These are phyloP conservation scores for Blomia tropicalis DNA, from an alignment of 2,888 invertebrate genomes.

Conservation along the genomic window DNA sequence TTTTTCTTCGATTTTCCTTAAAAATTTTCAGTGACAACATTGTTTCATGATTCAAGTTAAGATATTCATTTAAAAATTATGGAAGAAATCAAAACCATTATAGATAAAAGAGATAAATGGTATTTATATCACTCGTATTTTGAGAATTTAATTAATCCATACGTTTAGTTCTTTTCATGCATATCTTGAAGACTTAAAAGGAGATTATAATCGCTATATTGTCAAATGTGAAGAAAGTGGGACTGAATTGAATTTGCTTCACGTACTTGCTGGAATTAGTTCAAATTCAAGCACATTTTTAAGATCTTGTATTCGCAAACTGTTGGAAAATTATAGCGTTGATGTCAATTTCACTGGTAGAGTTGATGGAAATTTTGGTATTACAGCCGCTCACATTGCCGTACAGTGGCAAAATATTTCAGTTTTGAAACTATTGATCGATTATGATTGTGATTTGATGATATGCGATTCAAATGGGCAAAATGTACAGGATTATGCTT, in stretches of 20 bases:
- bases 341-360: conserved; percentile 4
- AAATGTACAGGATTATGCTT: conserved; percentile 27
- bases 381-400: conserved; percentile 29
- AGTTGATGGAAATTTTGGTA: conserved; percentile 23
- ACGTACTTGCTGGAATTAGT: conserved; percentile 7
- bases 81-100: background rate
- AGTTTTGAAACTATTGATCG: conserved; percentile 26
- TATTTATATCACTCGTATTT: too few species aligned
- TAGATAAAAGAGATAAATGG: background rate
- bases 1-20: too few species aligned
- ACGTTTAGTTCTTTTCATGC: background rate
- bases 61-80: too few species aligned
- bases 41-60: too few species aligned
- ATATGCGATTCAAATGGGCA: conserved; percentile 27
- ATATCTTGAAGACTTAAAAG: background rate
- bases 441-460: conserved; percentile 26
- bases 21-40: too few species aligned
- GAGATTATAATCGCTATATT: conserved; percentile 15
- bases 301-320: background rate
- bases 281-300: background rate
- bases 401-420: conserved; percentile 26
- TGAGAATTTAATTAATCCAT: too few species aligned
- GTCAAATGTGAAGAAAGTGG: conserved; percentile 7
- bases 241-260: conserved; percentile 21
- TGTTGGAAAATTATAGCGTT: background rate